Evolutionary conservation across 64 coral and sea anemone species (phyloP).

Genomic region (Pocillopora damicornis): DNA sequence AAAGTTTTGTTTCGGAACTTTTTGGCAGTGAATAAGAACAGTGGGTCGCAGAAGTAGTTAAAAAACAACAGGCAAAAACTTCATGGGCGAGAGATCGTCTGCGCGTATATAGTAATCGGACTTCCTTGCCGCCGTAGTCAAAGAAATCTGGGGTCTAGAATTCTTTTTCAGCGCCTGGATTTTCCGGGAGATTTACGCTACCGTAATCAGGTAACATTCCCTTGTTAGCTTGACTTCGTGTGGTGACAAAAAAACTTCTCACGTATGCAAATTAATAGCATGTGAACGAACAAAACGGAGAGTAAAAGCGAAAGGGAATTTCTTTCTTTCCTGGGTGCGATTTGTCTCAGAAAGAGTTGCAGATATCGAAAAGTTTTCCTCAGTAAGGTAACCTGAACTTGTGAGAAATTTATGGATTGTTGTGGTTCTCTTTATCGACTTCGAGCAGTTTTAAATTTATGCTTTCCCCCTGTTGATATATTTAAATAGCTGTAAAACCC

Average conservation of each 20-base stretch:
- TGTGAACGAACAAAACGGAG: slow-evolving; percentile 52
- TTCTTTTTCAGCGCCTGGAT: background rate
- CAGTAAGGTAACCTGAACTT: slow-evolving; percentile 32
- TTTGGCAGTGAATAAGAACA: slow-evolving; percentile 34
- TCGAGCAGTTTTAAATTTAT: slow-evolving; percentile 99
- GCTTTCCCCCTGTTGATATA: slow-evolving; percentile 90
- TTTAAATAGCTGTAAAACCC: slow-evolving; percentile 99
- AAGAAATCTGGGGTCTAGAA: background rate
- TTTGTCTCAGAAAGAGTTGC: background rate
- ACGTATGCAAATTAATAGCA: slow-evolving; percentile 71
- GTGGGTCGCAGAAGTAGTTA: background rate
- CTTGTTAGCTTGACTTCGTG: slow-evolving; percentile 54
- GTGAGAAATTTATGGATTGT: slow-evolving; percentile 67
- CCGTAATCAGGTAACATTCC: slow-evolving; percentile 57
- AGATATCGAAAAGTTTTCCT: slow-evolving; percentile 12
- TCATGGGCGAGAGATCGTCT: slow-evolving; percentile 1
- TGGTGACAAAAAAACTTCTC: slow-evolving; percentile 70
- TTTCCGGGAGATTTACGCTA: slow-evolving; percentile 17
- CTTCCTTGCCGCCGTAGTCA: background rate
- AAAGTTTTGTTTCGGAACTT: slow-evolving; percentile 77
- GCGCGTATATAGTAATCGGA: background rate
- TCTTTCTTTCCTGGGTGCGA: background rate
- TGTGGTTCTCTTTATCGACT: slow-evolving; percentile 91
- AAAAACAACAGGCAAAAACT: slow-evolving; percentile 24
- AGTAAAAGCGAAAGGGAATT: slow-evolving; percentile 41